phyloP scores from a whole-genome alignment of 2,113 vertebrate species.

The Urocitellus parryii region DNA sequence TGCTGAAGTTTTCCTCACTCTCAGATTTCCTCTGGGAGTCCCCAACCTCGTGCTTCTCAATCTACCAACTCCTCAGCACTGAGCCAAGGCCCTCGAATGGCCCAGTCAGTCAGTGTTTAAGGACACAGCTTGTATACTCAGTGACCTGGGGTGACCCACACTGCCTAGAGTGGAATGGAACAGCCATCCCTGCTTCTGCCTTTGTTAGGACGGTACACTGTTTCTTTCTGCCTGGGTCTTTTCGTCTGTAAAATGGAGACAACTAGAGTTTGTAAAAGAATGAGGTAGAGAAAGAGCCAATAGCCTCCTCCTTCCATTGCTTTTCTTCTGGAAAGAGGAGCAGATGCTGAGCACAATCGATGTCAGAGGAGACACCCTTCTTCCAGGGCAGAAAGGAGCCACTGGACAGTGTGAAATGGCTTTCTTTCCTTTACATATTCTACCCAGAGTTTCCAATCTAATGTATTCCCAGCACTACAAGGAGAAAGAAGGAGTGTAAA shows the following conservation, averaged over 20 bases:
- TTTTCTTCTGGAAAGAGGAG: background rate
- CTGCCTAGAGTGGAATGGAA: background rate
- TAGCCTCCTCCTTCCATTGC: background rate
- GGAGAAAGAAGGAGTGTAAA: background rate
- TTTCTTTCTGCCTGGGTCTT: background rate
- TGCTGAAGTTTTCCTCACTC: background rate
- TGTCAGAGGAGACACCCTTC: background rate
- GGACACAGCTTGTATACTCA: background rate
- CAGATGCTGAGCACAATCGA: background rate
- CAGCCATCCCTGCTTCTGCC: background rate
- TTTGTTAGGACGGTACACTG: background rate
- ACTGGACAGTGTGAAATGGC: no score
- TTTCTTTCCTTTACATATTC: background rate
- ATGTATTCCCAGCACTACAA: background rate
- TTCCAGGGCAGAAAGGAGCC: background rate
- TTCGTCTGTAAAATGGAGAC: background rate
- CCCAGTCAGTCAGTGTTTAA: background rate
- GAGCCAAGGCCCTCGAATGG: background rate
- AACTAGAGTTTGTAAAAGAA: background rate
- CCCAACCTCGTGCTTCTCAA: background rate
- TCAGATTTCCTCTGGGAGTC: slow-evolving; percentile 14
- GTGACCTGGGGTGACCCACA: background rate
- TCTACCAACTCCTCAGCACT: background rate
- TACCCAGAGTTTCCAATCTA: background rate
- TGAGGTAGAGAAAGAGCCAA: background rate